These are phyloP conservation scores for Microcebus murinus DNA, from an alignment of 2,113 vertebrate genomes.

Conservation along the genomic window DNA sequence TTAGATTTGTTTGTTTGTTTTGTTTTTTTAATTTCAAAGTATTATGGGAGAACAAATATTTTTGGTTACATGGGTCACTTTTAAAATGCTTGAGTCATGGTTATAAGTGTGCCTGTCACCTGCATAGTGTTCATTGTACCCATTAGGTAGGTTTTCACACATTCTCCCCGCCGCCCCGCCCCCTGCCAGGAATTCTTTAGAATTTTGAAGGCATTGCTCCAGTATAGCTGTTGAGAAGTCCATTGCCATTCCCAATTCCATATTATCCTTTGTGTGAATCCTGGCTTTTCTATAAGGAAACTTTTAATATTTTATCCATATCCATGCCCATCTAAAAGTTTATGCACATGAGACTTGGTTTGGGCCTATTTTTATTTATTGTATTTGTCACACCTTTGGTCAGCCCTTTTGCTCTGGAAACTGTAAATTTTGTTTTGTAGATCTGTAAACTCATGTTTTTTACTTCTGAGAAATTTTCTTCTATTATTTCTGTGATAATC, in stretches of 20 bases:
- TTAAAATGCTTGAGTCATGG: too few relatives aligned
- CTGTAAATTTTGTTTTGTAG: background rate
- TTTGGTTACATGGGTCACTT: too few relatives aligned
- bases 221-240: background rate
- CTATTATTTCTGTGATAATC: conserved; percentile 7
- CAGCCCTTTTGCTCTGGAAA: background rate
- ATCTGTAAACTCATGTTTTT: background rate
- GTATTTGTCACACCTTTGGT: background rate
- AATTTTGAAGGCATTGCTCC: conserved; percentile 3
- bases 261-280: background rate
- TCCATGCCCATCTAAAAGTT: background rate
- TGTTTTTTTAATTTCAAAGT: background rate
- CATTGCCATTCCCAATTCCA: background rate
- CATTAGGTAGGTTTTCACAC: too few relatives aligned
- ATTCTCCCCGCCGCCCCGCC: too few relatives aligned
- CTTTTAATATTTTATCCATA: background rate
- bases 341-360: background rate
- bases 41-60: too few relatives aligned
- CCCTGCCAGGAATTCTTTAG: background rate
- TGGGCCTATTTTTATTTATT: background rate
- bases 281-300: background rate
- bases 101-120: too few relatives aligned
- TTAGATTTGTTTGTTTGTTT: background rate
- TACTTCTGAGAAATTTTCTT: background rate
- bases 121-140: too few relatives aligned